These are phyloP conservation scores for Gopherus flavomarginatus DNA, from an alignment of 2,113 vertebrate species.

Conservation along the genomic window DNA sequence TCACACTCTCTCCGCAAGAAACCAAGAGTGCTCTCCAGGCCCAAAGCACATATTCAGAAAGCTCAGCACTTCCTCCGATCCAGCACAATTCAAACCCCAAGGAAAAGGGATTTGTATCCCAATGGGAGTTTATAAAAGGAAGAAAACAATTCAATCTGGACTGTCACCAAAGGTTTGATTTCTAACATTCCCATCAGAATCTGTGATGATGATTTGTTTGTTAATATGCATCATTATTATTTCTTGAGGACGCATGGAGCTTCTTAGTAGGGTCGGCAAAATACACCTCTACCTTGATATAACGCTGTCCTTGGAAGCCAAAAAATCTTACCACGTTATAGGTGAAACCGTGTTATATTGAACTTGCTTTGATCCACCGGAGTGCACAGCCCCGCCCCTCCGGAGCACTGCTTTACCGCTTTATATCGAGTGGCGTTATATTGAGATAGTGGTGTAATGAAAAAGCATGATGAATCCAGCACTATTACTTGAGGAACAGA, in stretches of 20 bases:
- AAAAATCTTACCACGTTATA: too few species aligned
- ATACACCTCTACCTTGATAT: neutral
- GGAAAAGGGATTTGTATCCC: neutral
- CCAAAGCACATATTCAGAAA: neutral
- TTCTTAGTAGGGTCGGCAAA: neutral
- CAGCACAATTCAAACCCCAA: neutral
- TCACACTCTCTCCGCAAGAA: neutral
- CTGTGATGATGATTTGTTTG: neutral
- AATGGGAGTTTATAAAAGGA: neutral
- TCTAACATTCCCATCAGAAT: neutral
- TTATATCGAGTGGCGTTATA: too few species aligned
- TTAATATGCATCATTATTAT: neutral
- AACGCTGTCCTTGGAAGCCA: too few species aligned
- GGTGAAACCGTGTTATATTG: too few species aligned
- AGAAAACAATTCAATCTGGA: neutral
- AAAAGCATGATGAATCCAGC: neutral
- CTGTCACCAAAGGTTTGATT: neutral
- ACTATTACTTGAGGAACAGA: neutral
- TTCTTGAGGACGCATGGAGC: neutral
- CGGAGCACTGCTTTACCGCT: too few species aligned
- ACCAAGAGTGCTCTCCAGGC: neutral
- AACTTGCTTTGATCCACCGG: too few species aligned
- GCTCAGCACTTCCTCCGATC: neutral
- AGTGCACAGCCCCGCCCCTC: too few species aligned
- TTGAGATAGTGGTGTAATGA: neutral